A percentile compares a stretch with the other conserved stretches of the same genome.
phyloP scores from a whole-genome alignment of 2,797 vertebrate genomes.

The Setipinna tenuifilis region DNA sequence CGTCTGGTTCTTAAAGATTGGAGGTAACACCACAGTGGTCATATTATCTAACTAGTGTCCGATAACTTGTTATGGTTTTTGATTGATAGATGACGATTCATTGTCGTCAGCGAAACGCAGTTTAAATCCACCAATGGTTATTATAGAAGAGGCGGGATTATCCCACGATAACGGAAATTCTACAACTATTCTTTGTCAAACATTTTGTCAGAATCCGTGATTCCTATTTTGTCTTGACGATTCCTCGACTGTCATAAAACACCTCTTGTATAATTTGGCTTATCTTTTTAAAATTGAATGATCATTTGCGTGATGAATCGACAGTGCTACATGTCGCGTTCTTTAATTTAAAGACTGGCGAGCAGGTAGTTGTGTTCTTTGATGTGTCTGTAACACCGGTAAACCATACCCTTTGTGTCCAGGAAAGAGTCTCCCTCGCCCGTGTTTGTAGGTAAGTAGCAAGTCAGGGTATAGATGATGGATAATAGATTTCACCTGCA shows the following conservation, averaged over 20 bases:
- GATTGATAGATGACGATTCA: background rate
- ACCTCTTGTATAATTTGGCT: background rate
- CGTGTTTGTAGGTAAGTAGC: too few species aligned
- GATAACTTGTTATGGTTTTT: background rate
- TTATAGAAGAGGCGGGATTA: slow-evolving; percentile 42
- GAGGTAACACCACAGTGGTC: too few species aligned
- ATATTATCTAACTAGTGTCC: background rate
- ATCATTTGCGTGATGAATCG: background rate
- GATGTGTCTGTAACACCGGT: background rate
- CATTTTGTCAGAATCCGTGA: background rate
- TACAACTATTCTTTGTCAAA: background rate
- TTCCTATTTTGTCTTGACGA: background rate
- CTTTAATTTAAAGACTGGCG: background rate
- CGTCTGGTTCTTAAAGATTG: too few species aligned
- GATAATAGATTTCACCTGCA: too few species aligned
- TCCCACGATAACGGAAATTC: background rate
- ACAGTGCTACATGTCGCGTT: background rate
- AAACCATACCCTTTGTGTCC: background rate
- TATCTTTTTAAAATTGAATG: background rate
- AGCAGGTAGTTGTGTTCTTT: background rate
- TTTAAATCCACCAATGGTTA: slow-evolving; percentile 53
- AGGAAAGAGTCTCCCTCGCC: background rate
- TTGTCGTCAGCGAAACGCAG: background rate
- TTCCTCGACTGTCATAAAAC: background rate
- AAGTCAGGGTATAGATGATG: too few species aligned